Evolutionary conservation across 2,113 vertebrate genomes (phyloP).

Genomic region (Mobula hypostoma): DNA sequence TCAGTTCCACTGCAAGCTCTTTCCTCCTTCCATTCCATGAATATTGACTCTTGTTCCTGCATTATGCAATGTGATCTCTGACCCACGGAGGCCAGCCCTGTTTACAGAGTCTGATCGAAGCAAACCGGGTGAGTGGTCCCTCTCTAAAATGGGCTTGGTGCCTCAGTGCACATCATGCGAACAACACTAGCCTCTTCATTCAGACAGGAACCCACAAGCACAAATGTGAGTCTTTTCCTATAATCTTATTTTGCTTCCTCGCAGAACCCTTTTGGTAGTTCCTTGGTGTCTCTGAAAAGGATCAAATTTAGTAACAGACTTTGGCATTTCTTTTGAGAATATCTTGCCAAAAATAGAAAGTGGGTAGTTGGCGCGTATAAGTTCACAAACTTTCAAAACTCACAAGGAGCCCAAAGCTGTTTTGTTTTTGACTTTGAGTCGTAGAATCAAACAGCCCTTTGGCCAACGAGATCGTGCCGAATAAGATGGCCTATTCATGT

Average conservation of each 20-base stretch:
- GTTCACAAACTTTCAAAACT: background rate
- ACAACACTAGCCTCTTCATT: constrained; percentile 4
- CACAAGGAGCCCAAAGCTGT: background rate
- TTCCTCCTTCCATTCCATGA: background rate
- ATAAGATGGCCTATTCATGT: no score
- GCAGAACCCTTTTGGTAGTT: background rate
- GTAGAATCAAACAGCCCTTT: no score
- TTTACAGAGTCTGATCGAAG: background rate
- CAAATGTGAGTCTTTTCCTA: background rate
- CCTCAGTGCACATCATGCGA: background rate
- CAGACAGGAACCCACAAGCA: background rate
- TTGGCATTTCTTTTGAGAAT: no score
- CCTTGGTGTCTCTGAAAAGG: background rate
- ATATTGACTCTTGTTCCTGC: background rate
- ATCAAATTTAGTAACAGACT: no score
- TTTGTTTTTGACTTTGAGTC: background rate
- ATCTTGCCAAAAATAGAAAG: background rate
- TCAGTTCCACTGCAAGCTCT: background rate
- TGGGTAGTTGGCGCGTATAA: background rate
- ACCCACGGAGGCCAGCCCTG: background rate
- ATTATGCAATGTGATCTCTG: background rate
- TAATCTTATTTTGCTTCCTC: background rate
- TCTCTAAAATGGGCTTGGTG: background rate
- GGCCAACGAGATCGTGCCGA: no score
- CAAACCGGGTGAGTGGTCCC: background rate